Percentiles rank a stretch among this genome's conserved stretches.
Conservation (phyloP, 2,113 vertebrate species). For the Rhineura floridana region DNA sequence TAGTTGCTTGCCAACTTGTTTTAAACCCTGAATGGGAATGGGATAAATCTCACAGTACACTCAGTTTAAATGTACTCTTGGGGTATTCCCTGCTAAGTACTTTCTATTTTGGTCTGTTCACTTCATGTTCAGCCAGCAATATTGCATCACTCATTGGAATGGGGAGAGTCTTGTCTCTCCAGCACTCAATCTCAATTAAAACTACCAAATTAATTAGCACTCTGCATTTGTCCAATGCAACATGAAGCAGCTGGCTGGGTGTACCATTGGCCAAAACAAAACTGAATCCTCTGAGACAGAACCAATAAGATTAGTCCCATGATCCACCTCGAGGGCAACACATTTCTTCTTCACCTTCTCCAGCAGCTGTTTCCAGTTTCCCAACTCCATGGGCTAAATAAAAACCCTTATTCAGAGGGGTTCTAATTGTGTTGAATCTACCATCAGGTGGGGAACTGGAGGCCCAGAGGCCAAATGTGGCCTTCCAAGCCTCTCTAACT, state of each 20-base stretch:
- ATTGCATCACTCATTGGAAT: slow-evolving; percentile 51
- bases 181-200: slow-evolving; percentile 64
- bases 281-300: slow-evolving; percentile 56
- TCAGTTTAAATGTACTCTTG: slow-evolving; percentile 60
- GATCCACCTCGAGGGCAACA: slow-evolving; percentile 38
- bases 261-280: slow-evolving; percentile 57
- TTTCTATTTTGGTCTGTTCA: slow-evolving; percentile 70
- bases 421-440: neutral
- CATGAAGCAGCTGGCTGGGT: slow-evolving; percentile 38
- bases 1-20: slow-evolving; percentile 29
- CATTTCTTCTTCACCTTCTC: slow-evolving; percentile 32
- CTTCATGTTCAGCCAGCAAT: slow-evolving; percentile 54
- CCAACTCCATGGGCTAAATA: rapidly evolving
- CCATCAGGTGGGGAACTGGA: neutral
- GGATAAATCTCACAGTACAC: slow-evolving; percentile 64
- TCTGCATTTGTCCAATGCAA: slow-evolving; percentile 46
- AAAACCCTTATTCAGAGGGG: neutral
- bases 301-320: slow-evolving; percentile 60
- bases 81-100: slow-evolving; percentile 60
- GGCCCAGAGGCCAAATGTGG: too few relatives aligned
- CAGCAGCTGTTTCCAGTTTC: slow-evolving; percentile 3
- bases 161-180: slow-evolving; percentile 42
- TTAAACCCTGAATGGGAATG: slow-evolving; percentile 59
- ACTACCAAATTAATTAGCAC: slow-evolving; percentile 71
- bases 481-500: too few relatives aligned